Conservation (phyloP, 2,113 vertebrate genomes). For the Alethe diademata region DNA sequence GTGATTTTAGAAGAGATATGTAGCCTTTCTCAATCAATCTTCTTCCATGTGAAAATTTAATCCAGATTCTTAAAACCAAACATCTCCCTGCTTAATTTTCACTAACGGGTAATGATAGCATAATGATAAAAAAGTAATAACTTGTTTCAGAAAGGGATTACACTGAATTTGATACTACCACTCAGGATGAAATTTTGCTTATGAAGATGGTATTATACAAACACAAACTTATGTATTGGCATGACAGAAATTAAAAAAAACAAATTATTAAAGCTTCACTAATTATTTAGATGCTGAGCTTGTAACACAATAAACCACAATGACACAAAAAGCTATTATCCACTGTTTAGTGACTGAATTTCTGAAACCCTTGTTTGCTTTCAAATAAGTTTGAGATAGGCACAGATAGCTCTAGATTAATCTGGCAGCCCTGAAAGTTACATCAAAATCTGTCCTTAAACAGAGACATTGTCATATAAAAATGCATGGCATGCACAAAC, state of each 20-base stretch:
- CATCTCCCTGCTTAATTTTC: not conserved
- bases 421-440: not conserved
- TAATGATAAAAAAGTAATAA: not conserved
- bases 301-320: not conserved
- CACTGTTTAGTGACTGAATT: not conserved
- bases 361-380: not conserved
- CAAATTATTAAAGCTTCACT: not conserved
- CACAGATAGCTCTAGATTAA: not conserved
- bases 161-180: not conserved
- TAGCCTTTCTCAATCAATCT: not conserved
- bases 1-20: not conserved
- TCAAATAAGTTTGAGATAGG: not conserved
- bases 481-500: not conserved
- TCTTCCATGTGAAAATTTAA: not conserved
- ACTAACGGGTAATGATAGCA: not conserved
- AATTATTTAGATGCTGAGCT: not conserved
- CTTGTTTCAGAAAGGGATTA: not conserved
- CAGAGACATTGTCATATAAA: not conserved
- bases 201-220: not conserved
- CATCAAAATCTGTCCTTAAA: conserved; percentile 1
- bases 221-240: not conserved
- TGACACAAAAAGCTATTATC: conserved; percentile 4
- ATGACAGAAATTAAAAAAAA: not conserved
- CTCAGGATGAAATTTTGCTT: not conserved
- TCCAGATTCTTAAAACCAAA: not conserved